Evolutionary conservation across 2,797 vertebrate genomes (phyloP).

Genomic region (Halcyon smyrnensis): DNA sequence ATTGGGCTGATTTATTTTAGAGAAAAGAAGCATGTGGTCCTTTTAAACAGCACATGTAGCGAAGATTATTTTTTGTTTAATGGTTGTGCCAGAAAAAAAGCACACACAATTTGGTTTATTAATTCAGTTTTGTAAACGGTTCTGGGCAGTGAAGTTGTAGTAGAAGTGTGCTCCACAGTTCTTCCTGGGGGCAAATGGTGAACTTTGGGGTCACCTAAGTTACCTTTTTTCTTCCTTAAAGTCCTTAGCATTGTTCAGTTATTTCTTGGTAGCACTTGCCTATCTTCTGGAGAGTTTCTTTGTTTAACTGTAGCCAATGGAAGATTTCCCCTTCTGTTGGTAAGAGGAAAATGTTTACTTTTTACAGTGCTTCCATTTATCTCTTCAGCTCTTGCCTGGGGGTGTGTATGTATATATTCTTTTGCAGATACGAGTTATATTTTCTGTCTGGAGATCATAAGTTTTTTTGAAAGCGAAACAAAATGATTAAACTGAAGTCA

Average conservation of each 20-base stretch:
- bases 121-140: not conserved
- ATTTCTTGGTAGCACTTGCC: not conserved
- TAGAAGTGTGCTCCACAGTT: accelerated
- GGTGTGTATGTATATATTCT: constrained; percentile 28
- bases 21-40: not conserved
- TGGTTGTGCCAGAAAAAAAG: not conserved
- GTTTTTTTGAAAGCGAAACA: constrained; percentile 66
- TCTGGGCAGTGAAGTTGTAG: not conserved
- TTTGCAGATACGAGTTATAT: constrained; percentile 56
- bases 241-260: accelerated
- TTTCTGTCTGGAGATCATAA: constrained; percentile 63
- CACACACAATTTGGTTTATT: not conserved
- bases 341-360: constrained; percentile 15
- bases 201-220: not conserved
- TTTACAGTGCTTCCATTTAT: constrained; percentile 31
- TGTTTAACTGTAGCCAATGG: not conserved
- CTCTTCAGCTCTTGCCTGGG: constrained; percentile 24
- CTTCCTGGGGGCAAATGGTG: not conserved
- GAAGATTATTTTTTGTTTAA: not conserved
- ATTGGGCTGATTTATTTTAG: not conserved
- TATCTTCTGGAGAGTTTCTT: not conserved
- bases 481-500: constrained; percentile 72
- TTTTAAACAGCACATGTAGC: not conserved
- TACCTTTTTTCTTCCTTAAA: not conserved
- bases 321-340: not conserved